Conservation (phyloP, 2,888 invertebrate genomes). For the Amblyjoppa proteus region DNA sequence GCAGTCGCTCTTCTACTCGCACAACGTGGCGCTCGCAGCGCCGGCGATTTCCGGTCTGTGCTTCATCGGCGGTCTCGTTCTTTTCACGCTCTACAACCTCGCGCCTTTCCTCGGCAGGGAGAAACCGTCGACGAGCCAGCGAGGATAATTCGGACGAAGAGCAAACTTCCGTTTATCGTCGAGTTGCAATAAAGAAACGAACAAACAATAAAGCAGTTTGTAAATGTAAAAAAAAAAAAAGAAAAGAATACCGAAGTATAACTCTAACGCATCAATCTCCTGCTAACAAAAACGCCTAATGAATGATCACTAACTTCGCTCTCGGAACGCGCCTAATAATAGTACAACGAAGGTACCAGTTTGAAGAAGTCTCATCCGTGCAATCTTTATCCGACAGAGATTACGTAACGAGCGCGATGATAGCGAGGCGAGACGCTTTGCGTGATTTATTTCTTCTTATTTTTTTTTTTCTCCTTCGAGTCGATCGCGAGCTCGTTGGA, state of each 20-base stretch:
- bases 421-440: background rate
- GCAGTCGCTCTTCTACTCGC: conserved; percentile 80
- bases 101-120: conserved; percentile 69
- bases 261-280: background rate
- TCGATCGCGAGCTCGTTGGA: background rate
- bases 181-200: conserved; percentile 1
- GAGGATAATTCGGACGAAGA: background rate
- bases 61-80: conserved; percentile 89
- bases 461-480: background rate
- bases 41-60: conserved; percentile 88
- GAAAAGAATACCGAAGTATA: background rate
- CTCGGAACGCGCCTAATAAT: conserved; percentile 11
- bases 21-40: conserved; percentile 86
- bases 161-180: background rate
- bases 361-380: background rate
- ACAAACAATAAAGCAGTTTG: background rate
- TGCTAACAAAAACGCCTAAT: background rate
- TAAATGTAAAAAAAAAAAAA: background rate
- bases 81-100: conserved; percentile 88
- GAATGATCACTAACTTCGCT: background rate
- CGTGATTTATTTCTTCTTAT: background rate
- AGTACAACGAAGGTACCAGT: conserved; percentile 7
- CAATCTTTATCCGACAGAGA: conserved; percentile 7
- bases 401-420: conserved; percentile 27
- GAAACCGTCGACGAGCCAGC: background rate